Conservation (phyloP, 2,888 invertebrate species). For the Apodemia duryi region DNA sequence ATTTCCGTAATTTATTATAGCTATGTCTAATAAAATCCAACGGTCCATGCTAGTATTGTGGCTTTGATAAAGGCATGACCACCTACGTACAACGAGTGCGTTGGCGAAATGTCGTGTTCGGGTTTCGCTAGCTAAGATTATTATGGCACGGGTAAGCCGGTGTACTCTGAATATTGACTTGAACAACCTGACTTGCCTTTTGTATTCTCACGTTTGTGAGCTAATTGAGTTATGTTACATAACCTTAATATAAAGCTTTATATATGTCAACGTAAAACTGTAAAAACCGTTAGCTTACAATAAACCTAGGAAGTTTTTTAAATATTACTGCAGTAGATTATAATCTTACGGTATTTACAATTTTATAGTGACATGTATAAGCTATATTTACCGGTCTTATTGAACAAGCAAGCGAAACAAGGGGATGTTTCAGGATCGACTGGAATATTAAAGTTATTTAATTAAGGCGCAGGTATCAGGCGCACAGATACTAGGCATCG, state of each 20-base stretch:
- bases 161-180: slow-evolving; percentile 38
- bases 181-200: slow-evolving; percentile 22
- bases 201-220: slow-evolving; percentile 6
- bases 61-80: slow-evolving; percentile 60
- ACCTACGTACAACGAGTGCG: slow-evolving; percentile 59
- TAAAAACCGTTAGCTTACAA: too few species aligned
- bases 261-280: neutral
- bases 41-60: slow-evolving; percentile 34
- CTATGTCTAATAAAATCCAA: slow-evolving; percentile 58
- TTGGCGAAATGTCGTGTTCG: slow-evolving; percentile 47
- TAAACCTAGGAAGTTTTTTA: too few species aligned
- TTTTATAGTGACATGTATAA: too few species aligned
- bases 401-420: too few species aligned
- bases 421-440: too few species aligned
- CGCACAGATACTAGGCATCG: too few species aligned
- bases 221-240: slow-evolving; percentile 11
- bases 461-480: too few species aligned
- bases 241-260: neutral
- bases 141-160: slow-evolving; percentile 41
- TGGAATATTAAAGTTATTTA: too few species aligned
- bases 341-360: too few species aligned
- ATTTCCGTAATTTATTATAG: slow-evolving; percentile 58
- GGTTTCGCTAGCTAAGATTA: slow-evolving; percentile 49
- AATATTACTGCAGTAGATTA: too few species aligned
- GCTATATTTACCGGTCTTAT: too few species aligned